Percentiles rank a stretch among this genome's conserved stretches.
These are phyloP conservation scores for Psephotus haematonotus DNA, from an alignment of 2,113 vertebrate genomes.

Conservation along the genomic window DNA sequence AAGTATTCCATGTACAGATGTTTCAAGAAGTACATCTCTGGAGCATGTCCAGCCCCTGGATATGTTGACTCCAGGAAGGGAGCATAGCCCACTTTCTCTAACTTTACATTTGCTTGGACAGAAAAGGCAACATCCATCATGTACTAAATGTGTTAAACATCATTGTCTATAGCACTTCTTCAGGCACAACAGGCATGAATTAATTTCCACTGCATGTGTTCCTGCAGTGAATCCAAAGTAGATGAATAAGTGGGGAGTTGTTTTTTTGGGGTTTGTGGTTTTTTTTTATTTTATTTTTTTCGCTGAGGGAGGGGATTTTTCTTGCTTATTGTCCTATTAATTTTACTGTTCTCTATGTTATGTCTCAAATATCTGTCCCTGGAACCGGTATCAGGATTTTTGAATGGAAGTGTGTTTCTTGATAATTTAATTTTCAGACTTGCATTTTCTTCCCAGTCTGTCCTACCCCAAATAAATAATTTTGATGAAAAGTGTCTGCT, in stretches of 20 bases:
- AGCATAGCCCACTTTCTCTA: not conserved
- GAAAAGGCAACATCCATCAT: slow-evolving; percentile 36
- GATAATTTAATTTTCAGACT: slow-evolving; percentile 26
- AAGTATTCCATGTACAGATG: slow-evolving; percentile 1
- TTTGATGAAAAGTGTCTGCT: not conserved
- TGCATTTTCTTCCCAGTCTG: not conserved
- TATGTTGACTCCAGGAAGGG: slow-evolving; percentile 1
- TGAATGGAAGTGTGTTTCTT: not conserved
- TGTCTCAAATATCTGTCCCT: not conserved
- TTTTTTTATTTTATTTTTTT: not conserved
- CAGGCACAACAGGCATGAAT: slow-evolving; percentile 11
- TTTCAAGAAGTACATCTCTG: slow-evolving; percentile 14
- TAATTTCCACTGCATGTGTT: slow-evolving; percentile 32
- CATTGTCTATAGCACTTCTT: not conserved
- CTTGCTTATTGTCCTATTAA: not conserved
- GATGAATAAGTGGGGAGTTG: not conserved
- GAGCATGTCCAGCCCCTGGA: not conserved
- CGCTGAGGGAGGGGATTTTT: not conserved
- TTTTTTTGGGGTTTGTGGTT: not conserved
- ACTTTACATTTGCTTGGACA: slow-evolving; percentile 39
- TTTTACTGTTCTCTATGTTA: not conserved
- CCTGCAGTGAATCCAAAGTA: slow-evolving; percentile 6
- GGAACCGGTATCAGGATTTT: not conserved
- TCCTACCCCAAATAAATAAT: not conserved
- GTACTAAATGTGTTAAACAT: slow-evolving; percentile 47